Percentiles rank a stretch among this genome's conserved stretches.
Evolutionary conservation across 2,797 vertebrate genomes (phyloP).

Genomic region (Alosa sapidissima): DNA sequence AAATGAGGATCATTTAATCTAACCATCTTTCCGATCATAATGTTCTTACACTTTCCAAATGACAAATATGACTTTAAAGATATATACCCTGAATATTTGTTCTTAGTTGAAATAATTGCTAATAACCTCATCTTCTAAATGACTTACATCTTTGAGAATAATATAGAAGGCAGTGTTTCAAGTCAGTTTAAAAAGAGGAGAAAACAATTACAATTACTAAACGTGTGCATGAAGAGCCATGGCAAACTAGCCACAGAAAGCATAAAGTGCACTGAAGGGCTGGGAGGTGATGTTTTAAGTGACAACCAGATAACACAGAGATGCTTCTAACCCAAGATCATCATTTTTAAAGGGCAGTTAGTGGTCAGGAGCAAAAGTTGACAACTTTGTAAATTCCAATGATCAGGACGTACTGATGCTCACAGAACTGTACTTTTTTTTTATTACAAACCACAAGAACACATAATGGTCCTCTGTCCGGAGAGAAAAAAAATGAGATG

Average conservation of each 20-base stretch:
- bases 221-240: slow-evolving; percentile 10
- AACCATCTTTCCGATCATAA: neutral
- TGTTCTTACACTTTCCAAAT: neutral
- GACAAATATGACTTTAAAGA: neutral
- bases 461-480: neutral
- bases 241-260: neutral
- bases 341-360: neutral
- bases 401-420: neutral
- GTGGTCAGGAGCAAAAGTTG: neutral
- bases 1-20: neutral
- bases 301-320: neutral
- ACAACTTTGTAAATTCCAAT: slow-evolving; percentile 8
- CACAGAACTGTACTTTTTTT: neutral
- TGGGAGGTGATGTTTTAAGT: neutral
- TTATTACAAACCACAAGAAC: slow-evolving; percentile 17
- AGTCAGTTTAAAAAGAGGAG: neutral
- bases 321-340: neutral
- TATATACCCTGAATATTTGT: neutral
- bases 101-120: neutral
- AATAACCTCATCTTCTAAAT: neutral
- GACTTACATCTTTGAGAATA: neutral
- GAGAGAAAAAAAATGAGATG: neutral
- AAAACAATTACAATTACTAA: neutral
- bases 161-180: neutral
- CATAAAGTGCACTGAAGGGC: neutral